These are phyloP conservation scores for Lepidocyrtoides sp. DNA, from an alignment of 2,888 invertebrate species.

Conservation along the genomic window DNA sequence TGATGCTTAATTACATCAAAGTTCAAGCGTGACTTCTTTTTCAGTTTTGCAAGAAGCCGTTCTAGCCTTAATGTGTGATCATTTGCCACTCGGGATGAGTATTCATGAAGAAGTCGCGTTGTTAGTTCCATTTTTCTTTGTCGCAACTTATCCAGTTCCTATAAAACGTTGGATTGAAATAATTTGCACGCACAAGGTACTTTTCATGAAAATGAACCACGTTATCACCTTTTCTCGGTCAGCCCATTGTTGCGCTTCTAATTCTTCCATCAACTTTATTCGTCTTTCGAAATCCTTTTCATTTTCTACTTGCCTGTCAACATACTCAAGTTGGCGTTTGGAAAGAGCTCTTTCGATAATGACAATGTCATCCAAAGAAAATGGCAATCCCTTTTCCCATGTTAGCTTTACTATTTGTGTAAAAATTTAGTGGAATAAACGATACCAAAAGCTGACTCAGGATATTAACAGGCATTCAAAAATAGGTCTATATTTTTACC, in stretches of 20 bases:
- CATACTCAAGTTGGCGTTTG: slow-evolving; percentile 90
- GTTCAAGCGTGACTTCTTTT: slow-evolving; percentile 88
- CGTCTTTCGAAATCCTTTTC: slow-evolving; percentile 89
- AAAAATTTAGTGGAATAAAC: not conserved
- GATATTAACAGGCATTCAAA: not conserved
- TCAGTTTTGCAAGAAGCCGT: slow-evolving; percentile 88
- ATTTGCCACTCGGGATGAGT: slow-evolving; percentile 87
- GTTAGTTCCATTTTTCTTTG: slow-evolving; percentile 91
- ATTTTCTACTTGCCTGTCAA: slow-evolving; percentile 88
- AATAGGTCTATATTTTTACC: slow-evolving; percentile 40
- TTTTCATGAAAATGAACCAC: not conserved
- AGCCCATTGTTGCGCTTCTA: slow-evolving; percentile 94
- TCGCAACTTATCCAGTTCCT: slow-evolving; percentile 92
- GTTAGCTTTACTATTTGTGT: slow-evolving; percentile 87
- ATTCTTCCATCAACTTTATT: slow-evolving; percentile 91
- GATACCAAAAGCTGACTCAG: not conserved
- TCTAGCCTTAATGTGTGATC: slow-evolving; percentile 87
- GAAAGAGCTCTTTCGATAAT: slow-evolving; percentile 91
- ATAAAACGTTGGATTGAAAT: slow-evolving; percentile 43
- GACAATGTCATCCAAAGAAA: slow-evolving; percentile 89
- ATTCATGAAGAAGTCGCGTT: slow-evolving; percentile 89
- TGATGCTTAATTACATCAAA: slow-evolving; percentile 88
- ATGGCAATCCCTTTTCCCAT: slow-evolving; percentile 90
- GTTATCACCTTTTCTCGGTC: slow-evolving; percentile 91
- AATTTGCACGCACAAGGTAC: too few relatives aligned